Conservation (phyloP, 2,888 invertebrate species). For the Lasioglossum malachurum region DNA sequence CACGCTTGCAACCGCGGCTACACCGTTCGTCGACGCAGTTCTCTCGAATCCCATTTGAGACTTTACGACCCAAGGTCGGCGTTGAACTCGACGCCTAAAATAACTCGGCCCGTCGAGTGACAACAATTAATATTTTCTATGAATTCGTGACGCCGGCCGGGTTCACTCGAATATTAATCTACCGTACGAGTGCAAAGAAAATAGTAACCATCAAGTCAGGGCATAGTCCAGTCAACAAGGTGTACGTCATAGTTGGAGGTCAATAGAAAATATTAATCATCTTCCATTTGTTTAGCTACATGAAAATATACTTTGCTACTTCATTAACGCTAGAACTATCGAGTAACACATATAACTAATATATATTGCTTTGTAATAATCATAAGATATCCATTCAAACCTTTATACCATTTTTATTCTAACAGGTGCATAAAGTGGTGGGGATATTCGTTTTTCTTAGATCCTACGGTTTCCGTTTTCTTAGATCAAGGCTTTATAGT, state of each 20-base stretch:
- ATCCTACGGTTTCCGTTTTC: no score
- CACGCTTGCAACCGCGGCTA: slow-evolving; percentile 35
- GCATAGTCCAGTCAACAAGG: neutral
- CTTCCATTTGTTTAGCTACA: no score
- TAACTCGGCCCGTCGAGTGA: slow-evolving; percentile 19
- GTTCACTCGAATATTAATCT: neutral
- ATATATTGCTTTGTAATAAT: no score
- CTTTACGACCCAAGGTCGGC: slow-evolving; percentile 44
- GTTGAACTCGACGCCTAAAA: slow-evolving; percentile 31
- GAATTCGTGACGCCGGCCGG: neutral
- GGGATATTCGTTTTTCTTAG: no score
- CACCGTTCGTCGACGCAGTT: slow-evolving; percentile 46
- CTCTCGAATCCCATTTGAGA: slow-evolving; percentile 35
- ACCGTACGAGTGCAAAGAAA: neutral
- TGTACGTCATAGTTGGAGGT: neutral
- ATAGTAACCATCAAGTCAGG: neutral
- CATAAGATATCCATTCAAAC: no score
- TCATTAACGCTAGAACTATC: no score
- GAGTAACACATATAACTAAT: no score
- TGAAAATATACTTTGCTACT: no score
- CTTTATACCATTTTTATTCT: no score
- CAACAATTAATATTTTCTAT: slow-evolving; percentile 27
- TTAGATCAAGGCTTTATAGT: no score
- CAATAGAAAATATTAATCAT: no score
- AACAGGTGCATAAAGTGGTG: no score